phyloP scores from a whole-genome alignment of 1,140 invertebrate genomes.

The Drosophila chauvacae region DNA sequence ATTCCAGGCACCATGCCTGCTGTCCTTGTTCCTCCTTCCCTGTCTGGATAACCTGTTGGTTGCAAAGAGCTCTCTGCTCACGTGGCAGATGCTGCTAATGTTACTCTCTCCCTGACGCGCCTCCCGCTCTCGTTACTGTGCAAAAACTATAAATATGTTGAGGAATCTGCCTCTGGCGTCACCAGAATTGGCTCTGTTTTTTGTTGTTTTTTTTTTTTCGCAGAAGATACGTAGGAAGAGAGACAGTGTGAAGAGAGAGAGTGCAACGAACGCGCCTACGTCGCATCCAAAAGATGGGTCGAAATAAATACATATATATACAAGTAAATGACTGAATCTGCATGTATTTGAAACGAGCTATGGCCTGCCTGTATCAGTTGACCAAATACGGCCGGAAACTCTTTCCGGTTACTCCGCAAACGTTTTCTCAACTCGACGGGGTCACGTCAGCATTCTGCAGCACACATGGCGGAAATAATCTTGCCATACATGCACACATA shows the following conservation, averaged over 20 bases:
- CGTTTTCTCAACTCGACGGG: neutral
- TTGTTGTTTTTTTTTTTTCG: constrained; percentile 37
- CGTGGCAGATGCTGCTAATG: constrained; percentile 30
- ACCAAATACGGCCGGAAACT: constrained; percentile 19
- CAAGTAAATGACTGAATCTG: neutral
- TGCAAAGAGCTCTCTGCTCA: constrained; percentile 13
- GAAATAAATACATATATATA: neutral
- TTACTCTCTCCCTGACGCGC: constrained; percentile 16
- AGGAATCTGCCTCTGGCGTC: constrained; percentile 36
- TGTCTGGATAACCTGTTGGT: constrained; percentile 31
- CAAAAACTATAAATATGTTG: constrained; percentile 34
- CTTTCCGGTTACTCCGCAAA: constrained; percentile 10
- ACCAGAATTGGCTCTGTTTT: constrained; percentile 24
- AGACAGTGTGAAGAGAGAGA: constrained; percentile 1
- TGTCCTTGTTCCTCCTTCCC: constrained; percentile 13
- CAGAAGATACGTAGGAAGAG: constrained; percentile 3
- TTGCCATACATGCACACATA: constrained; percentile 7
- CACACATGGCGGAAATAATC: constrained; percentile 37
- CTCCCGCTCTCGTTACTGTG: constrained; percentile 8
- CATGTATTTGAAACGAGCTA: constrained; percentile 3
- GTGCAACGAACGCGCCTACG: constrained; percentile 52
- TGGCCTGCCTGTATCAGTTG: constrained; percentile 2
- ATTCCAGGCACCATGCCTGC: constrained; percentile 1
- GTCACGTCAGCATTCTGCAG: constrained; percentile 42
- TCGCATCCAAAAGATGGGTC: constrained; percentile 39